A percentile compares a stretch with the other conserved stretches of the same genome.
Evolutionary conservation across 2,888 invertebrate species (phyloP).

Genomic region (Oscheius sp.): DNA sequence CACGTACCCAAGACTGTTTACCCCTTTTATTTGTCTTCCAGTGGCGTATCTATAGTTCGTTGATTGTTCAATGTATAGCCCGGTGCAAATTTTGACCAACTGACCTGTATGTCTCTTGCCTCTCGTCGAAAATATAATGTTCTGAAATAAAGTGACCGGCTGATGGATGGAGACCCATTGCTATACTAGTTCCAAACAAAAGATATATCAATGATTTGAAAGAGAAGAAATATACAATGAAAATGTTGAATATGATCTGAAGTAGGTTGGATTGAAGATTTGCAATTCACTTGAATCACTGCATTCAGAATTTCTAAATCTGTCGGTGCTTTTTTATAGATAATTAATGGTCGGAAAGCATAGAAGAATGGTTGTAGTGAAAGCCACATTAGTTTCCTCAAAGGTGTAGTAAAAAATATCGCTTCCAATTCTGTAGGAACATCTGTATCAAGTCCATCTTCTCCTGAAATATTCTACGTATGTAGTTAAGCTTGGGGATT

Average conservation of each 20-base stretch:
- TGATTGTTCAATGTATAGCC: background rate
- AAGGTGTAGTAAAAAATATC: constrained; percentile 86
- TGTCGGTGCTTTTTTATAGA: constrained; percentile 75
- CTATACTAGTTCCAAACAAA: constrained; percentile 78
- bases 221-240: constrained; percentile 77
- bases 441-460: constrained; percentile 91
- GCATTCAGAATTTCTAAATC: constrained; percentile 84
- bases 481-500: too few species aligned
- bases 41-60: background rate
- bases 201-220: constrained; percentile 85
- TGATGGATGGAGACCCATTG: constrained; percentile 72
- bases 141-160: constrained; percentile 98
- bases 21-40: background rate
- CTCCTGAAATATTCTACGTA: too few species aligned
- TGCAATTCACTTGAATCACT: constrained; percentile 76
- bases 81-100: constrained; percentile 72
- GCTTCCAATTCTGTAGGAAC: constrained; percentile 92
- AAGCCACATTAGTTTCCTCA: constrained; percentile 91
- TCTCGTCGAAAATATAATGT: constrained; percentile 89
- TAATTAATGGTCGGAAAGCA: constrained; percentile 83
- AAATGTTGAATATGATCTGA: constrained; percentile 82
- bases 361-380: constrained; percentile 94
- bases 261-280: too few species aligned
- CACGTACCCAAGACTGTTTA: too few species aligned
- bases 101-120: constrained; percentile 69